phyloP scores from a whole-genome alignment of 2,888 invertebrate species.

The Dynastes grantii region DNA sequence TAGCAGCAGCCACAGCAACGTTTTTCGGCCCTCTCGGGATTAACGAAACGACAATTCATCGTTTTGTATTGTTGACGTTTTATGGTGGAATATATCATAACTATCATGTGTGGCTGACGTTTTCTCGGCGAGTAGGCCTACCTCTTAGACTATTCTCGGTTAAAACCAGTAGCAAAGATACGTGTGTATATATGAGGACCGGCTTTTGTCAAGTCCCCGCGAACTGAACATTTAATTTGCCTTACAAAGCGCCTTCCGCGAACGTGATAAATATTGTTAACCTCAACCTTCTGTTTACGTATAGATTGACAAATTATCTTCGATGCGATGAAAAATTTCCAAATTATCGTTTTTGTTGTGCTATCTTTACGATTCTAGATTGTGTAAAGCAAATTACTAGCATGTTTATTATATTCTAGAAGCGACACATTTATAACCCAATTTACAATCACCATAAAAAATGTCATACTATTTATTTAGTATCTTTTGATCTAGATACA shows the following conservation, averaged over 20 bases:
- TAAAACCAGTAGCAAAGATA: slow-evolving; percentile 44
- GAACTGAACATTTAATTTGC: slow-evolving; percentile 52
- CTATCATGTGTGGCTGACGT: not conserved
- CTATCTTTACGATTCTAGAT: no score
- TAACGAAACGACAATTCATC: slow-evolving; percentile 23
- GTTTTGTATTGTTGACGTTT: slow-evolving; percentile 20
- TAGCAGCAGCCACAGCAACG: not conserved
- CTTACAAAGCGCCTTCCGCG: slow-evolving; percentile 29
- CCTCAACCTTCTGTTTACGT: not conserved
- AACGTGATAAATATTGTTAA: slow-evolving; percentile 23
- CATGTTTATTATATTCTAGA: no score
- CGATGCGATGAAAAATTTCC: not conserved
- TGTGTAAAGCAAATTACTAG: no score
- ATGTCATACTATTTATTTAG: no score
- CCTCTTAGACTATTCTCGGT: slow-evolving; percentile 30
- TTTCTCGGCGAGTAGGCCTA: slow-evolving; percentile 1
- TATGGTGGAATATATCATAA: not conserved
- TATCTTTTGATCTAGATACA: no score
- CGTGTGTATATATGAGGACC: not conserved
- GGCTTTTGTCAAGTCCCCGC: slow-evolving; percentile 34
- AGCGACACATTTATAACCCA: no score
- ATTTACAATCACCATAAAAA: no score
- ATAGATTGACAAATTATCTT: slow-evolving; percentile 24
- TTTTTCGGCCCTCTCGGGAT: not conserved
- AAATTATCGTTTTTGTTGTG: not conserved